These are phyloP conservation scores for Onychomys leucogaster DNA, from an alignment of 2,797 vertebrate genomes.

Conservation along the genomic window DNA sequence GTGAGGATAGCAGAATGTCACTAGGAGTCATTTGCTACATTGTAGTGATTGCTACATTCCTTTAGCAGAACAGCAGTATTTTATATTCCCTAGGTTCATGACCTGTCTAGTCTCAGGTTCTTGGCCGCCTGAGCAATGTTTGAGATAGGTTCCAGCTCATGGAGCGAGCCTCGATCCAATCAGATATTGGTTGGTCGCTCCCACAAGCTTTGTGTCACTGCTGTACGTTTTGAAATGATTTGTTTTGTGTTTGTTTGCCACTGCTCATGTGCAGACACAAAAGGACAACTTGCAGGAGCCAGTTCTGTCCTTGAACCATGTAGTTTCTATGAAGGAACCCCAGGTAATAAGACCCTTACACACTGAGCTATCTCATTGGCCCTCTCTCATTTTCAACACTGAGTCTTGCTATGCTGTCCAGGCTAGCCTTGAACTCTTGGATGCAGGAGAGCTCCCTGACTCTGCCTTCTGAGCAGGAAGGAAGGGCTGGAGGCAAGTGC, in stretches of 20 bases:
- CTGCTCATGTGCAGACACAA: neutral
- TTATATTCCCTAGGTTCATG: neutral
- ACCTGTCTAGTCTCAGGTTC: neutral
- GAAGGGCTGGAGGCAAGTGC: neutral
- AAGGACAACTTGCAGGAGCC: neutral
- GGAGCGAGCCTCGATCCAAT: too few relatives aligned
- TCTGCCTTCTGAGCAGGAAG: neutral
- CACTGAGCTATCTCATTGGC: neutral
- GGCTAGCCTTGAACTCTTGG: neutral
- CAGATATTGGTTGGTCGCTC: neutral
- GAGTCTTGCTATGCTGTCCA: neutral
- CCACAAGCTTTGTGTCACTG: neutral
- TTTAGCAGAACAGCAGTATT: neutral
- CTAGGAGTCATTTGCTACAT: too few relatives aligned
- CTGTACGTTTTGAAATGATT: neutral
- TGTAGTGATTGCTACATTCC: neutral
- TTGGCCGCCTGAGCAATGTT: neutral
- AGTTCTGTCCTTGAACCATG: neutral
- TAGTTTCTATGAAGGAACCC: neutral
- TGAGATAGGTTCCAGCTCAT: neutral
- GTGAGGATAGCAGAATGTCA: neutral
- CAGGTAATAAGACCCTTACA: too few relatives aligned
- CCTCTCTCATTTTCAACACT: neutral
- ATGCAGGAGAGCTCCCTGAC: neutral
- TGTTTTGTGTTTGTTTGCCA: neutral